A percentile compares a stretch with the other conserved stretches of the same genome.
phyloP scores from a whole-genome alignment of 2,797 vertebrate species.

The Rhinichthys osculus region DNA sequence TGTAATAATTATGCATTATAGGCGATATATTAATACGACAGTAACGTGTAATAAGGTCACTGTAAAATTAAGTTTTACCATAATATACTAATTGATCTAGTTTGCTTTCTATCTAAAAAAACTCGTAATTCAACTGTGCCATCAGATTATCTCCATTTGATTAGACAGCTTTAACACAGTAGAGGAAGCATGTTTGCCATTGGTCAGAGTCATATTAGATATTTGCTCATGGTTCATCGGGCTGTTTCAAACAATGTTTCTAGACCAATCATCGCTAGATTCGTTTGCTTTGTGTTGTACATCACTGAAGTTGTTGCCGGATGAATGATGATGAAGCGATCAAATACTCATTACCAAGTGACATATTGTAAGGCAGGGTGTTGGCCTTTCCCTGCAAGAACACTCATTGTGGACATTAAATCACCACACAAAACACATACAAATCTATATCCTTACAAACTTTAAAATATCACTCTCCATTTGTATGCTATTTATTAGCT shows the following conservation, averaged over 20 bases:
- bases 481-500: background rate
- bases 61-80: background rate
- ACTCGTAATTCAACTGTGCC: background rate
- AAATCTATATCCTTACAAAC: background rate
- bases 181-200: background rate
- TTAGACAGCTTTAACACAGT: background rate
- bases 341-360: constrained; percentile 30
- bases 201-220: constrained; percentile 2
- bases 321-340: constrained; percentile 42
- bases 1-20: background rate
- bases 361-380: constrained; percentile 30
- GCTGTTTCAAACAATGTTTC: background rate
- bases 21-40: background rate
- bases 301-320: background rate
- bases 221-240: constrained; percentile 34
- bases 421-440: background rate
- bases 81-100: background rate
- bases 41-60: background rate
- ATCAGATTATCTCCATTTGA: constrained; percentile 2
- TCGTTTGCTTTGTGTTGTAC: constrained; percentile 28
- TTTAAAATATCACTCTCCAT: background rate
- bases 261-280: background rate
- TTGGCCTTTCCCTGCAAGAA: constrained; percentile 10
- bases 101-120: background rate
- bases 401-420: constrained; percentile 32